phyloP scores from a whole-genome alignment of 2,888 invertebrate species.

The Charanyca ferruginea region DNA sequence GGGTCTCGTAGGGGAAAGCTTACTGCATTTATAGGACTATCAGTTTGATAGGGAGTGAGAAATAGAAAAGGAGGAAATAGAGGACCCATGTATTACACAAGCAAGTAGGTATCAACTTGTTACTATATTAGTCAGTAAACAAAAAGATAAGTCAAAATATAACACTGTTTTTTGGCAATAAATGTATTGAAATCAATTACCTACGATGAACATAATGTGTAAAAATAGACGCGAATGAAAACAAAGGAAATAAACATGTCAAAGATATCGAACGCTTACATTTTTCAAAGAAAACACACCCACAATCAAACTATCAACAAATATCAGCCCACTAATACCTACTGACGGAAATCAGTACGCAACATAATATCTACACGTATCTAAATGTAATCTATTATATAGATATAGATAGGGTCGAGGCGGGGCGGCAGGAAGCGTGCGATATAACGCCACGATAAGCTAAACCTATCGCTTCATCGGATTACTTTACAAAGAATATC shows the following conservation, averaged over 20 bases:
- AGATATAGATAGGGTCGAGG: constrained; percentile 64
- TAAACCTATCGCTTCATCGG: constrained; percentile 74
- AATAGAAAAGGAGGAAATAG: constrained; percentile 10
- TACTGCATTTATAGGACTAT: constrained; percentile 56
- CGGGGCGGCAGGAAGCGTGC: constrained; percentile 67
- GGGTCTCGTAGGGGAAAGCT: constrained; percentile 64
- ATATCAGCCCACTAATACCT: constrained; percentile 46
- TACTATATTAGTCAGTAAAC: background rate
- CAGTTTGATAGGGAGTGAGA: constrained; percentile 46
- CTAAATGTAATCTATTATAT: constrained; percentile 62
- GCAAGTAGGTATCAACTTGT: background rate
- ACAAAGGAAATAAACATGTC: constrained; percentile 18
- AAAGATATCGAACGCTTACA: constrained; percentile 13
- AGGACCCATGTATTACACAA: background rate
- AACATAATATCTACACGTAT: constrained; percentile 49
- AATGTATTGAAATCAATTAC: background rate
- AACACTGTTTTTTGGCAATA: background rate
- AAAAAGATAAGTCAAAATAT: background rate
- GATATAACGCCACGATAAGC: constrained; percentile 60
- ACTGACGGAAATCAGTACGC: constrained; percentile 55
- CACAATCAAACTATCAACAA: constrained; percentile 40
- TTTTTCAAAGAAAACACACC: constrained; percentile 43
- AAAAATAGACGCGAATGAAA: constrained; percentile 1
- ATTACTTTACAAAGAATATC: constrained; percentile 75
- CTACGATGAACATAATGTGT: background rate